Base-by-base conservation (phyloP, 2,113 vertebrate genomes). In the Cryptotis parvus region DNA sequence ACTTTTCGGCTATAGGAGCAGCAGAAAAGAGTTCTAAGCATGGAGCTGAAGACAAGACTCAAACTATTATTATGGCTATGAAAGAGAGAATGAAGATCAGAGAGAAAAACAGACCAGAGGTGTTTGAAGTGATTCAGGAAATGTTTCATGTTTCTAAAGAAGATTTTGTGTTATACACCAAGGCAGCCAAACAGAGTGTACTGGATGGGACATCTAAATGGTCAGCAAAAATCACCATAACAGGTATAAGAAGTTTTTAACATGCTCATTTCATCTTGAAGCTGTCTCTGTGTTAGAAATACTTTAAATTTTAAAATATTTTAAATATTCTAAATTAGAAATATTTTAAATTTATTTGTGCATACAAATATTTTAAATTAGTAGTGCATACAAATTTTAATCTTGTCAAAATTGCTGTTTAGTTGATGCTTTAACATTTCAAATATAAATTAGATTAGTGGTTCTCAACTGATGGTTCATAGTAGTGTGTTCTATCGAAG, bases 1-100 rank as follows among this genome's bases (percentile, higher is more conserved):
- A 94, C 95, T 82, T 68, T 96, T 89, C 80, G 81, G 6, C 85
- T 95, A 45, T 55, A 99, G 99, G 99, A 94, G 99, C 99, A 1
- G 99, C 99, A 78, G 99, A 99, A 96, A 99, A 99, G 97, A 99
- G 99, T 97, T 99, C 99, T 31, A 99, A 99, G 94, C 99, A 99
- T 7, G 99, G 99, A 2, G 99, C 99, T 0, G 99, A 99, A 94
- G 99, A 99, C 97, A 99, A 99, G 97, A 99, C 99, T 49, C 99
- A 99, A 95, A 99, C 99, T 92, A 99, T 99, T 92, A 99, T 99
- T 93, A 99, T 98, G 96, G 99, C 99, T 45, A 99, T 99, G 99
- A 99, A 99, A 93, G 99, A 99, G 93, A 98, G 99, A 85, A 99
- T 99, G 99, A 99, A 99, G 96, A 99, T 99, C 94, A 97, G 99